Base-by-base conservation (phyloP, 2,113 vertebrate species). In the Crotophaga sulcirostris region DNA sequence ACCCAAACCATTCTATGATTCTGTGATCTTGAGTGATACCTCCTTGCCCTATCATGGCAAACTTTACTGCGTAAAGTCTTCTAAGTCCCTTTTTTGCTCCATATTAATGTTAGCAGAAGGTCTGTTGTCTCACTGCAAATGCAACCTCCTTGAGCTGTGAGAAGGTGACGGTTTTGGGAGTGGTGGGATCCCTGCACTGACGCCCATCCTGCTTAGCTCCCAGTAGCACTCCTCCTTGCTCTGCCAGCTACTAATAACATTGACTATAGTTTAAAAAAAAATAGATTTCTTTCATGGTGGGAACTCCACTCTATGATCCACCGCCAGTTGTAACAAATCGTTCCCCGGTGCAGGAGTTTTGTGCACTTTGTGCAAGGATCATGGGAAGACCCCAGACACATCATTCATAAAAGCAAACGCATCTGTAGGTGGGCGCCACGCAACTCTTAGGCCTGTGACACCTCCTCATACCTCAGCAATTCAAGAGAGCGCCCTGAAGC, bases 191-290 rank as follows among this genome's bases (percentile, higher is more conserved):
- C 29, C 29, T 3, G 8, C 7, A 0, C 17, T 17, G 7, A 3
- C 13, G 13, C 18, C 11, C 18, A 2, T 5, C 3, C 47, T 9
- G 20, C 38, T 16, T 7, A 3, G 42, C 52, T 70, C 36, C 38
- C 34, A 3, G 45, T 3, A 28, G 16, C 17, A 0, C n/a, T 9
- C 4, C 44, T 25, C 21, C 44, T 58, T 42, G 0, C 21, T 29
- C 38, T 56, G 56, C 62, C 51, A 17, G 0, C 33, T 13, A 0
- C 8, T 12, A 1, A 0, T 21, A 18, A 1, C 1, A 0, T 19
- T 31, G 16, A 4, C 45, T 23, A 2, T 2, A 3, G 45, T 36
- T 33, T 10, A 19, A 33, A 85, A 54, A n/a, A 15, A 42, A 47
- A 12, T 4, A 3, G 9, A 24, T 0, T 10, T 25, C 5, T 25